Conservation (phyloP, 2,113 vertebrate genomes). For the Phrynosoma platyrhinos region DNA sequence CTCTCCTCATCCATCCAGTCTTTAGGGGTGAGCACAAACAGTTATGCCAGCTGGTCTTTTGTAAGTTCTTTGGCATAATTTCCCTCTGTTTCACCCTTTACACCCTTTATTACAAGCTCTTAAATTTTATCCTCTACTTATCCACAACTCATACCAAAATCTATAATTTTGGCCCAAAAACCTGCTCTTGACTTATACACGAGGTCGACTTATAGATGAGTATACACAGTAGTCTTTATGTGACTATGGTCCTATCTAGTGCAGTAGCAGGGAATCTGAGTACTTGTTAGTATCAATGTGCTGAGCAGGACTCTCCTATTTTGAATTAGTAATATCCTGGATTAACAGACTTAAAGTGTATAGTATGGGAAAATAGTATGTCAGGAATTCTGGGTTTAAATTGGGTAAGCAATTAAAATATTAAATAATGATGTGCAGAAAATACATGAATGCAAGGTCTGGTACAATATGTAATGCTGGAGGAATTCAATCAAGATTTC, state of each 20-base stretch:
- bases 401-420: neutral
- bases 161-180: too few species aligned
- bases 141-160: too few species aligned
- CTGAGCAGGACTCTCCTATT: neutral
- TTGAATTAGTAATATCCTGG: neutral
- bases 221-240: too few species aligned
- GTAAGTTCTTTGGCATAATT: too few species aligned
- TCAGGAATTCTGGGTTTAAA: neutral
- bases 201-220: neutral
- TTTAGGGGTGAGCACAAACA: too few species aligned
- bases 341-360: neutral
- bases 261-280: neutral
- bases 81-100: too few species aligned
- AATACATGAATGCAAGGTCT: too few species aligned
- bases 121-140: too few species aligned
- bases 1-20: too few species aligned
- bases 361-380: neutral
- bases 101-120: too few species aligned
- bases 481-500: neutral
- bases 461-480: neutral
- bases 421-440: neutral
- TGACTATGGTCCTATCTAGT: neutral
- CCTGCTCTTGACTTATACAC: too few species aligned
- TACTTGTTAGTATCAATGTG: neutral
- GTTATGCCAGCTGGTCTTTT: too few species aligned